Conservation (phyloP, 2,113 vertebrate species). For the Amazona guildingii region DNA sequence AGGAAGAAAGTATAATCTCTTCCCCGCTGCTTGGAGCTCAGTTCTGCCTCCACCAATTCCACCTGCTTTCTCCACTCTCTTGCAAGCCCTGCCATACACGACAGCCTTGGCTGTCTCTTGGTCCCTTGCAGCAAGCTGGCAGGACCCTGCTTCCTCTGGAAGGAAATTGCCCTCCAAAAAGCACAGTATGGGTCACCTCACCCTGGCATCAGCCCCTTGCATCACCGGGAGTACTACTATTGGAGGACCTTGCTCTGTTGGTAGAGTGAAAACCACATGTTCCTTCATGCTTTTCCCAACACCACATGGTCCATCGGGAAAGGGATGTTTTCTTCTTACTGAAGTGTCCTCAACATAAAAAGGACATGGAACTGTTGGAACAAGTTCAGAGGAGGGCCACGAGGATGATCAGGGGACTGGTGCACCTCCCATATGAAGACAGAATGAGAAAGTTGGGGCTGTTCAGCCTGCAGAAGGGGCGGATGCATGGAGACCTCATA, state of each 20-base stretch:
- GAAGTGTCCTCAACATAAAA: neutral
- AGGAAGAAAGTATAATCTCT: neutral
- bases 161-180: neutral
- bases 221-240: neutral
- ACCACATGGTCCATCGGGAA: neutral
- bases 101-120: neutral
- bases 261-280: neutral
- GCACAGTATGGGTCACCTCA: neutral
- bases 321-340: neutral
- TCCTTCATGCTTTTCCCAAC: neutral
- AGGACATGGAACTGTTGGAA: too few species aligned
- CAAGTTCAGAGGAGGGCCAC: too few species aligned
- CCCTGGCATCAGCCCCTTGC: neutral
- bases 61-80: neutral
- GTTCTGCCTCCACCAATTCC: neutral
- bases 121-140: neutral
- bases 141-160: neutral
- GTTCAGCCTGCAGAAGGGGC: too few species aligned
- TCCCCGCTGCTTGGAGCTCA: neutral
- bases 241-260: neutral
- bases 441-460: too few species aligned
- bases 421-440: too few species aligned
- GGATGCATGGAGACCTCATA: too few species aligned
- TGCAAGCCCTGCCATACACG: neutral
- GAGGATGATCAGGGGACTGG: too few species aligned